Conservation (phyloP, 2,113 vertebrate genomes). For the Antechinus stuartii region DNA sequence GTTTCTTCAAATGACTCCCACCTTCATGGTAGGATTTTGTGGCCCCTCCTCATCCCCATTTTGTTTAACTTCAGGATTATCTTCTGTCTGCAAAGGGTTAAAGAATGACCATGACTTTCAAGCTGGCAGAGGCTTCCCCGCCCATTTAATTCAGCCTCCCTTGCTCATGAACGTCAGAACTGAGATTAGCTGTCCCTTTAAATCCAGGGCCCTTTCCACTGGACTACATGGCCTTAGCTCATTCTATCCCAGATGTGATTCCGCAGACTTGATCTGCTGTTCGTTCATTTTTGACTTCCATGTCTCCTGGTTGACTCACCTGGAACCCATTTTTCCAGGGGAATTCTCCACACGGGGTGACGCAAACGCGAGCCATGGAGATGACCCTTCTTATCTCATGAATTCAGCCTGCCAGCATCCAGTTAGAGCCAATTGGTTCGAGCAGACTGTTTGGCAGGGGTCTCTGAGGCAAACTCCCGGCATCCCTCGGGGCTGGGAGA, state of each 20-base stretch:
- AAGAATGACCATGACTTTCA: not conserved
- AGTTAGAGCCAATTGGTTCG: conserved; percentile 3
- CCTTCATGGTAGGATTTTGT: not conserved
- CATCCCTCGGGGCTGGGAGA: not conserved
- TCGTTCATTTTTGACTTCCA: not conserved
- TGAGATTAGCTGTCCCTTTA: not conserved
- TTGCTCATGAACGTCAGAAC: not conserved
- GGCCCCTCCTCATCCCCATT: not conserved
- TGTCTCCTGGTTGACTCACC: not conserved
- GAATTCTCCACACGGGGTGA: not conserved
- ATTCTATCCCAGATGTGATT: not conserved
- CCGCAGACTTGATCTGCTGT: not conserved
- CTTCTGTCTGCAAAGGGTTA: not conserved
- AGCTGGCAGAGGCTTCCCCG: not conserved
- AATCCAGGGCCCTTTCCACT: not conserved
- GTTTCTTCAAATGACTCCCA: not conserved
- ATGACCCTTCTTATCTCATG: not conserved
- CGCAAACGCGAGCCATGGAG: not conserved
- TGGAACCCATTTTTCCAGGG: not conserved
- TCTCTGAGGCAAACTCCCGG: fast-evolving
- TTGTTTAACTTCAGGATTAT: not conserved
- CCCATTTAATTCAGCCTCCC: not conserved
- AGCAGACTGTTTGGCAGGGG: not conserved
- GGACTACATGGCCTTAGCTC: not conserved
- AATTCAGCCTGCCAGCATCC: not conserved